Evolutionary conservation across 1,140 invertebrate species (phyloP).

Genomic region (Drosophila sucinea): DNA sequence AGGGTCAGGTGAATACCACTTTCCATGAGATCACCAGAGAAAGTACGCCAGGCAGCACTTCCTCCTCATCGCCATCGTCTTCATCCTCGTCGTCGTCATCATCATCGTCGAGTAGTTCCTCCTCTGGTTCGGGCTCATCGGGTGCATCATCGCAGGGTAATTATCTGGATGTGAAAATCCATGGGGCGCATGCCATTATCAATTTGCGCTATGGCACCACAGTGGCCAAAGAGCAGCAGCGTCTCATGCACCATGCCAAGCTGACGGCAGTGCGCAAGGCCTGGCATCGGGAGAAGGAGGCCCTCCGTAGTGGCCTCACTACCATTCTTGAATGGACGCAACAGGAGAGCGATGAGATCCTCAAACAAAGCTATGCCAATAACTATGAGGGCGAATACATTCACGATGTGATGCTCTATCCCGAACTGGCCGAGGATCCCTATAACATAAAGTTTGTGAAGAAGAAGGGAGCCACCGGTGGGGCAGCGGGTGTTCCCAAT

Average conservation of each 20-base stretch:
- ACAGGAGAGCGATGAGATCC: conserved; percentile 93
- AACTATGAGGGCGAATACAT: conserved; percentile 96
- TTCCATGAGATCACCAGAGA: conserved; percentile 92
- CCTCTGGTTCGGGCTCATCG: conserved; percentile 14
- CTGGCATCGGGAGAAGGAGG: conserved; percentile 95
- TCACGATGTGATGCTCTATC: conserved; percentile 93
- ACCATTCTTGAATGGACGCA: conserved; percentile 90
- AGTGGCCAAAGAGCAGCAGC: conserved; percentile 92
- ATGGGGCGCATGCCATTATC: conserved; percentile 91
- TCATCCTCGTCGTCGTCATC: conserved; percentile 15
- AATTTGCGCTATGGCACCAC: conserved; percentile 95
- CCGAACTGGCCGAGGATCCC: conserved; percentile 96
- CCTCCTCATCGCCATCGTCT: background rate
- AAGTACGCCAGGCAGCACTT: conserved; percentile 66
- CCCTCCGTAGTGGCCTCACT: conserved; percentile 89
- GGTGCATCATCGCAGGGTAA: conserved; percentile 70
- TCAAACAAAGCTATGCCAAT: conserved; percentile 91
- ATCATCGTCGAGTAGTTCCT: conserved; percentile 12
- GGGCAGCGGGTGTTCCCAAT: conserved; percentile 71
- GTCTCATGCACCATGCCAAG: conserved; percentile 94
- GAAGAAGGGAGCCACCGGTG: conserved; percentile 85
- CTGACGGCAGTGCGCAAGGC: conserved; percentile 93
- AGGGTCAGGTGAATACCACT: conserved; percentile 96
- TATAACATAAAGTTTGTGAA: conserved; percentile 96
- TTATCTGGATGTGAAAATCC: conserved; percentile 93